Evolutionary conservation across 2,113 vertebrate species (phyloP), one percentile per base, ranked within the genome.

Genomic region (Ariopsis seemanni): DNA sequence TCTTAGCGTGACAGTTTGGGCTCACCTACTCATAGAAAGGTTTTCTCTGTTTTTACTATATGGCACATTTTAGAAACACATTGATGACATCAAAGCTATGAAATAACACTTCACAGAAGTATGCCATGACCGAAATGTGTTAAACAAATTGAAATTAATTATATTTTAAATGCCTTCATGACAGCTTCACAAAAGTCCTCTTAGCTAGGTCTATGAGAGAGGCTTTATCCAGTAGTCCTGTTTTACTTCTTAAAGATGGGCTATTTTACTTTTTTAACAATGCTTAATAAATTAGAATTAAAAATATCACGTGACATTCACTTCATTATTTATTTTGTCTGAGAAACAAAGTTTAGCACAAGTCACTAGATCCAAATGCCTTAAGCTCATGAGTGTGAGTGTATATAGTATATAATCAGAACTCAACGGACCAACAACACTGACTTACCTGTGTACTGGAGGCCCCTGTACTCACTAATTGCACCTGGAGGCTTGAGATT

Each of bases 401-500:
- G 53, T 34, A 57, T 55, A 42, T 42, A 42, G 42, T 42, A 57
- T 18, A 58, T 34, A 82, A 62, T 27, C 30, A 81, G 22, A 58
- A 62, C 57, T 30, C 22, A 62, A 3, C 50, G 25, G 58, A 72
- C 83, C n/a, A 92, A 83, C 48, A 89, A 65, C 17, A 88, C 34
- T 87, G 9, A 79, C 95, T 95, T 92, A 99, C 98, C 98, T 93
- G 98, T 99, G 93, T 99, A 99, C 91, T 99, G 98, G 74, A 99
- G 94, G 85, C 98, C 98, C 93, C 98, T 95, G 93, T 99, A 99
- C 93, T 99, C 98, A 92, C 97, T 99, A 93, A 99, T 99, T 88
- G 98, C 98, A 89, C 98, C 98, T 2, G 98, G 98, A 34, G 98
- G 98, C 91, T 99, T 99, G 89, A 99, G 95, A 94, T 99, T 99